A percentile compares a stretch with the other conserved stretches of the same genome.
Conservation (phyloP, 2,113 vertebrate species). For the Marmota monax region DNA sequence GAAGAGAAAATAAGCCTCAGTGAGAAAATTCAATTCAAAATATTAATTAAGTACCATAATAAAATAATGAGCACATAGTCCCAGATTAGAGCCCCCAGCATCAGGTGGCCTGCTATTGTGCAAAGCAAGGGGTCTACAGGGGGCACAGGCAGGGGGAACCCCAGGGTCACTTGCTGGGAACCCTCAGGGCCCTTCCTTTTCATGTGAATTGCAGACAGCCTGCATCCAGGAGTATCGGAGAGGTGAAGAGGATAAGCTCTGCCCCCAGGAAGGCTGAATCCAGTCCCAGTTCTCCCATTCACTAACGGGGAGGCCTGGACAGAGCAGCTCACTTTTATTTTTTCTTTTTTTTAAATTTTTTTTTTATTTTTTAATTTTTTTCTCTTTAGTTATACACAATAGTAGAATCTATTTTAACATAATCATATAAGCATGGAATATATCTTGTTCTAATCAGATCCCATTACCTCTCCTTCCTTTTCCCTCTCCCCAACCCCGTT, state of each 20-base stretch:
- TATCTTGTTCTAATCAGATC: no score
- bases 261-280: not conserved
- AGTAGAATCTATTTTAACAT: no score
- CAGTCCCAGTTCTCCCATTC: not conserved
- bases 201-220: not conserved
- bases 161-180: not conserved
- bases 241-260: not conserved
- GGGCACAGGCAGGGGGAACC: not conserved
- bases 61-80: not conserved
- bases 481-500: no score
- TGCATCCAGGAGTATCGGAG: no score
- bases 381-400: no score
- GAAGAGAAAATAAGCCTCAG: not conserved
- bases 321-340: not conserved
- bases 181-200: not conserved
- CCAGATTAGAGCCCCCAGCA: not conserved
- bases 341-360: no score
- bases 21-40: not conserved
- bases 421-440: no score
- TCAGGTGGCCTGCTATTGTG: fast-evolving
- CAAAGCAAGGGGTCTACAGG: not conserved
- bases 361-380: no score
- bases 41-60: not conserved
- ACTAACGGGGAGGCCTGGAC: no score
- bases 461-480: no score